phyloP scores from a whole-genome alignment of 2,797 vertebrate genomes.

The Acanthiza pusilla region DNA sequence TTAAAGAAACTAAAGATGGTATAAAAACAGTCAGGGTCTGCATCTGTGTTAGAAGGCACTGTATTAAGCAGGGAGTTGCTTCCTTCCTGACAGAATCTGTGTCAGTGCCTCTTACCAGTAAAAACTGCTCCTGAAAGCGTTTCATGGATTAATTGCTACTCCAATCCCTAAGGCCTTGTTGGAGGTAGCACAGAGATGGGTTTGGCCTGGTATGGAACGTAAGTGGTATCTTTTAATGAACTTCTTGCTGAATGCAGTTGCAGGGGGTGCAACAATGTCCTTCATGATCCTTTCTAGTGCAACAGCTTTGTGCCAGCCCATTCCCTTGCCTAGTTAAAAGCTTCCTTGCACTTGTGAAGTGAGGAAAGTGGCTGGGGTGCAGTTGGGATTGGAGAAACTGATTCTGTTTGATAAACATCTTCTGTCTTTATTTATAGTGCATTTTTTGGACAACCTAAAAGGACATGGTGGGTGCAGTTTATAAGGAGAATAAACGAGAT shows the following conservation, averaged over 20 bases:
- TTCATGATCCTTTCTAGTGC: not conserved
- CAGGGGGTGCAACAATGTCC: not conserved
- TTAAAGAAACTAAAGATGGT: not conserved
- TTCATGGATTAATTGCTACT: not conserved
- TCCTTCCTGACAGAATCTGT: not conserved
- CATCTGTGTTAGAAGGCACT: not conserved
- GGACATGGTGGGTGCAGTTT: not conserved
- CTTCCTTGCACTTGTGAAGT: not conserved
- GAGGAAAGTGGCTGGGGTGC: not conserved
- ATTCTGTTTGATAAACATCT: constrained; percentile 11
- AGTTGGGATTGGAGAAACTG: not conserved
- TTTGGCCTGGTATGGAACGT: not conserved
- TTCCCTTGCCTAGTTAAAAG: not conserved
- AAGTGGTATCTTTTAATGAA: not conserved
- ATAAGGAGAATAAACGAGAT: not conserved
- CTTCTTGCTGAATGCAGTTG: not conserved
- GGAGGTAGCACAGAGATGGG: not conserved
- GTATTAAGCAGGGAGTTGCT: not conserved
- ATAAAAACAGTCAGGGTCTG: not conserved
- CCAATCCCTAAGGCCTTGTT: not conserved
- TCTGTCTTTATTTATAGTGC: not conserved
- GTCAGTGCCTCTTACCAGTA: not conserved
- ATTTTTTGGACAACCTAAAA: not conserved
- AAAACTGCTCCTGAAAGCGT: not conserved
- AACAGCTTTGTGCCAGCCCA: not conserved